Base-by-base conservation (phyloP, 2,888 invertebrate species). In the Penaeus monodon region DNA sequence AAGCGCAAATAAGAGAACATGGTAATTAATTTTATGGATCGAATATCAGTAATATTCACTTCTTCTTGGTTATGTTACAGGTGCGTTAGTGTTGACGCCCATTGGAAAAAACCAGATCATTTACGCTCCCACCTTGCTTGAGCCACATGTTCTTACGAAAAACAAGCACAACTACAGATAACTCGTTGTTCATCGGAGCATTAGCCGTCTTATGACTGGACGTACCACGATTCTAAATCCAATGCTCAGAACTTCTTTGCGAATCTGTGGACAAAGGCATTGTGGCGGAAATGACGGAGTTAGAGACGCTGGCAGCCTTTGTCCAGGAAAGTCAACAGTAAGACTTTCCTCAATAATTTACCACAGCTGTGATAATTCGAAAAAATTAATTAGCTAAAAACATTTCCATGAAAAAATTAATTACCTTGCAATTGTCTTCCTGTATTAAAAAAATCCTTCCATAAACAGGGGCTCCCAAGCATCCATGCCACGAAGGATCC, bases 391-490 rank as follows among this genome's bases (percentile, higher is more conserved):
- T 38, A 38, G 38, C 7, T 38, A 6, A 44, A 44, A 10, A 10
- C 0, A 44, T 44, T 10, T 10, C 44, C 44, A 44, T 44, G 44
- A 0, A 38, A 38, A 44, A 44, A 10, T 10, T 44, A 10, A 6
- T 38, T 10, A 44, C 44, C 44, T 6, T 10, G 44, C 10, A 10
- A 10, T 44, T 10, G 44, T 44, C 44, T 38, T 38, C 6, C 44
- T 44, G 44, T 44, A 44, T 44, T 44, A 33, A 33, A 38, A 44
- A 44, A 44, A 22, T 44, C 33, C 24, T 20, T 0, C 38, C 63
- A 82, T 65, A n/a, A 27, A 64, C 86, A 83, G 88, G 81, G 76
- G 88, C 88, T 4, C 88, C 86, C 1, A 77, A 85, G 27, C 78
- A 86, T 27, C 1, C 64, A 3, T 84, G 81, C 81, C 27, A 65